Evolutionary conservation across 2,797 vertebrate species (phyloP).

Genomic region (Bradypodion ventrale): DNA sequence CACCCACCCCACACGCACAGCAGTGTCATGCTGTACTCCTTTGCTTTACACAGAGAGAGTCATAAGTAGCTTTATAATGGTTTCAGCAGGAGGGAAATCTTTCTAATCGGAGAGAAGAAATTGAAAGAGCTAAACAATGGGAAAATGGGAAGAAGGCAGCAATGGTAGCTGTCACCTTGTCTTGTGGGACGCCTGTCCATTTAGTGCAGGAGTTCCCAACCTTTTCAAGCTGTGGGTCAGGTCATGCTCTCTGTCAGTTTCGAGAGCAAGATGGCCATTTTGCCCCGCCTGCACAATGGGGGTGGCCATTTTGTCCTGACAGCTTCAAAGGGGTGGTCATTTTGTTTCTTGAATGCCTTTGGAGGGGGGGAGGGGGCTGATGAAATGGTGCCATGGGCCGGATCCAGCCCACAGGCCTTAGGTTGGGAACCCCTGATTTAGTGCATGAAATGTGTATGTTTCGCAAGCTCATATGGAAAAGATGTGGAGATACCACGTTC

Average conservation of each 20-base stretch:
- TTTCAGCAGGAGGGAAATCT: conserved; percentile 29
- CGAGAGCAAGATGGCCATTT: too few species aligned
- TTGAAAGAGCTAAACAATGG: conserved; percentile 25
- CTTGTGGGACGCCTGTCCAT: conserved; percentile 7
- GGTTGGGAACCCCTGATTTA: too few species aligned
- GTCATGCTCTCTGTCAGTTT: too few species aligned
- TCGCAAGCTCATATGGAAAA: background rate
- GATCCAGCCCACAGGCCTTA: too few species aligned
- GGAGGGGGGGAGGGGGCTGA: too few species aligned
- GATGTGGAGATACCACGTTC: too few species aligned
- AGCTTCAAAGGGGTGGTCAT: too few species aligned
- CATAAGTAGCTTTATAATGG: conserved; percentile 41
- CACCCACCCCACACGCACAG: background rate
- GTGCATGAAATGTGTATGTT: background rate
- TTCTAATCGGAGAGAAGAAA: conserved; percentile 55
- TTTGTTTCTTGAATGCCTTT: too few species aligned
- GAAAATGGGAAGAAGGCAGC: conserved; percentile 9
- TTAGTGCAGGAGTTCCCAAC: background rate
- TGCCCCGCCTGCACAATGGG: too few species aligned
- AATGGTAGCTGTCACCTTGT: conserved; percentile 14
- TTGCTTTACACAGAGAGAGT: conserved; percentile 35
- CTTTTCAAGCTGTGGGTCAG: too few species aligned
- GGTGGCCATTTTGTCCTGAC: too few species aligned
- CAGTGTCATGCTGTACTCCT: conserved; percentile 10
- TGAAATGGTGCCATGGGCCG: too few species aligned